Conservation (phyloP, 2,888 invertebrate genomes). For the Apodemia duryi region DNA sequence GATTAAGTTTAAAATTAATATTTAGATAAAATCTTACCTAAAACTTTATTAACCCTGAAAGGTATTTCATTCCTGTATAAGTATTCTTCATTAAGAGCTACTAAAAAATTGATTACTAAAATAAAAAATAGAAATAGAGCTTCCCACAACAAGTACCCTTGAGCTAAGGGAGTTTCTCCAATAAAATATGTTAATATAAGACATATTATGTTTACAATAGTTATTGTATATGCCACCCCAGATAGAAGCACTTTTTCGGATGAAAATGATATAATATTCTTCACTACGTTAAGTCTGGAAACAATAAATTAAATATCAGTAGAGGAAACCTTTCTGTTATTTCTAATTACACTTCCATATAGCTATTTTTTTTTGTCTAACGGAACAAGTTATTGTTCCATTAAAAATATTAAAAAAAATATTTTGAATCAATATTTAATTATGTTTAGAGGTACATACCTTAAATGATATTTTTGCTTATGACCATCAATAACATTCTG, state of each 20-base stretch:
- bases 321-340: not conserved
- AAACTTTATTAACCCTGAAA: constrained; percentile 66
- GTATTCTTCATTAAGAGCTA: constrained; percentile 71
- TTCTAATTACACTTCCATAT: too few relatives aligned
- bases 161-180: constrained; percentile 62
- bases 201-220: constrained; percentile 58
- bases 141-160: constrained; percentile 63
- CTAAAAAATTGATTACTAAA: constrained; percentile 60
- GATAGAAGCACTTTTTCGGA: constrained; percentile 67
- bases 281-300: constrained; percentile 57
- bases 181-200: constrained; percentile 61
- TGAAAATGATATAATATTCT: constrained; percentile 67
- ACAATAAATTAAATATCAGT: not conserved
- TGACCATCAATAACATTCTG: constrained; percentile 81
- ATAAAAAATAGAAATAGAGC: constrained; percentile 64
- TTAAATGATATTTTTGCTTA: constrained; percentile 74
- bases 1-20: not conserved
- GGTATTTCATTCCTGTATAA: constrained; percentile 77
- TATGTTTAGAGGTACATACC: constrained; percentile 43
- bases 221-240: constrained; percentile 67
- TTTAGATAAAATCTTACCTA: constrained; percentile 49
- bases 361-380: too few relatives aligned
- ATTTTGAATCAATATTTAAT: constrained; percentile 9
- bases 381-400: not conserved
- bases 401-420: not conserved